Evolutionary conservation across 2,888 invertebrate genomes (phyloP).

Genomic region (Apamea monoglypha): DNA sequence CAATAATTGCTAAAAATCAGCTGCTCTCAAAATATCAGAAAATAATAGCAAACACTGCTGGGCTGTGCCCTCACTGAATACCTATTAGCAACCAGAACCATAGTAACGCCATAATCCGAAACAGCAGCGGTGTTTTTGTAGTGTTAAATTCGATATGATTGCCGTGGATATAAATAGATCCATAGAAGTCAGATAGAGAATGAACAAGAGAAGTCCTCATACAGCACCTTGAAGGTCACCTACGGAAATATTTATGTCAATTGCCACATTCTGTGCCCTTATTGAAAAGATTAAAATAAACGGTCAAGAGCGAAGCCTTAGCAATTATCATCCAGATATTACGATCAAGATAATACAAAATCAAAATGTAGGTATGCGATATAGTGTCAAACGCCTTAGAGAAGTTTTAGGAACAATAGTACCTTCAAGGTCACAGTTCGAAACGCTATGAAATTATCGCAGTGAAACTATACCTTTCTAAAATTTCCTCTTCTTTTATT

Average conservation of each 20-base stretch:
- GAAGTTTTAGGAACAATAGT: neutral
- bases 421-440: neutral
- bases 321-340: too few species aligned
- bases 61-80: neutral
- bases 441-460: neutral
- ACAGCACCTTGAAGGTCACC: constrained; percentile 1
- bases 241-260: neutral
- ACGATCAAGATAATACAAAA: neutral
- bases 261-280: neutral
- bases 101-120: too few species aligned
- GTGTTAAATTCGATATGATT: neutral
- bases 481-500: constrained; percentile 74
- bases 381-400: neutral
- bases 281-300: neutral
- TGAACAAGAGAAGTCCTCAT: neutral
- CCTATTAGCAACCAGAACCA: neutral
- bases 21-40: neutral
- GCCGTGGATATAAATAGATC: neutral
- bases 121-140: neutral
- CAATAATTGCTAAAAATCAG: neutral
- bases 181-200: neutral
- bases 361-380: neutral
- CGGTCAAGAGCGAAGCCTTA: neutral
- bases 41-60: neutral
- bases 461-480: constrained; percentile 28